phyloP scores from a whole-genome alignment of 2,113 vertebrate species.

The Bubalus kerabau region DNA sequence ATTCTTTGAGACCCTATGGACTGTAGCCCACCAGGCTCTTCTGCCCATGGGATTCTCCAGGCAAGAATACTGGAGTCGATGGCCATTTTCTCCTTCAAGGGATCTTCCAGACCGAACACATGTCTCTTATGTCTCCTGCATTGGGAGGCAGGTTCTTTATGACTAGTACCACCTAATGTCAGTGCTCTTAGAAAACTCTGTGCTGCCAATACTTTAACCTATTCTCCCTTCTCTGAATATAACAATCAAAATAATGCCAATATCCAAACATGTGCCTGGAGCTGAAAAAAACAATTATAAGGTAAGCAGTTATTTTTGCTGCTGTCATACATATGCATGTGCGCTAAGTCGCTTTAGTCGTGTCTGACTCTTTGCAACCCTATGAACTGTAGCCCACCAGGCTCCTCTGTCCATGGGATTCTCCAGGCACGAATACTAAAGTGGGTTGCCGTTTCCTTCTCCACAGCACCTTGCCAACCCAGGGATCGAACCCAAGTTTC shows the following conservation, averaged over 20 bases:
- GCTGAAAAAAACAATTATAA: neutral
- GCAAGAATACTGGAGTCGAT: neutral
- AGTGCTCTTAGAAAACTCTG: neutral
- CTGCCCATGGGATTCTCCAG: neutral
- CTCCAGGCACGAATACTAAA: neutral
- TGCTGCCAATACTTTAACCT: neutral
- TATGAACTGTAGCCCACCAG: neutral
- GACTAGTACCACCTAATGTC: neutral
- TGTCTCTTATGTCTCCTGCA: neutral
- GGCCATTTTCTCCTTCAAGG: neutral
- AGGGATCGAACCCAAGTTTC: neutral
- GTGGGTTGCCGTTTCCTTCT: neutral
- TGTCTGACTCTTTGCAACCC: neutral
- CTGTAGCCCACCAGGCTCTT: neutral
- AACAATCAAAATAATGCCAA: neutral
- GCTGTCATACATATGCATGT: neutral
- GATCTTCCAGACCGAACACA: neutral
- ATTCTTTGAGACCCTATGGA: neutral
- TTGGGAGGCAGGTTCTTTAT: neutral
- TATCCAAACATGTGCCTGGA: neutral
- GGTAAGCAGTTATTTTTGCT: neutral
- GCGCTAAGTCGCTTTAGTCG: neutral
- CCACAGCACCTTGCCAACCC: neutral
- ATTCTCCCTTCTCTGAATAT: neutral
- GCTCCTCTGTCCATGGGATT: neutral